Percentiles rank a stretch among this genome's conserved stretches.
phyloP scores from a whole-genome alignment of 2,888 invertebrate species.

The Mellilla xanthometata region DNA sequence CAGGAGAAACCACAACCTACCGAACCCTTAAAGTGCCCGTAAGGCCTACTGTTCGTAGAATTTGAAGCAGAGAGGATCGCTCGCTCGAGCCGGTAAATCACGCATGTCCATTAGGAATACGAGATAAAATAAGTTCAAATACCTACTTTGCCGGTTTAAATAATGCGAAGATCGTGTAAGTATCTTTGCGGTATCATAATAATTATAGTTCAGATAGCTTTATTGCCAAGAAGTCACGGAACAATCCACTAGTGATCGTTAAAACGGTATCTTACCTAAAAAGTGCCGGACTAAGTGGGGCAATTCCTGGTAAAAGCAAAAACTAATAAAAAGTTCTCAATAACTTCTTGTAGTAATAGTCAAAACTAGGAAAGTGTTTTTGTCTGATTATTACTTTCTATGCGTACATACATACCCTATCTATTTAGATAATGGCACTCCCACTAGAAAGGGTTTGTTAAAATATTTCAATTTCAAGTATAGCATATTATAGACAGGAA shows the following conservation, averaged over 20 bases:
- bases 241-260: constrained; percentile 11
- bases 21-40: too few species aligned
- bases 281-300: neutral
- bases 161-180: constrained; percentile 24
- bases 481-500: too few species aligned
- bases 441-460: too few species aligned
- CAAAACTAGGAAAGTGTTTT: too few species aligned
- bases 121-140: constrained; percentile 4
- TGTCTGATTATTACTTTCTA: too few species aligned
- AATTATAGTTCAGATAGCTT: constrained; percentile 39
- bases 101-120: constrained; percentile 3
- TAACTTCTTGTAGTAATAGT: neutral
- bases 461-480: too few species aligned
- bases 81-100: too few species aligned
- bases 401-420: too few species aligned
- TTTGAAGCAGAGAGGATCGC: too few species aligned
- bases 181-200: constrained; percentile 31
- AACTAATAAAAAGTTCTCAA: constrained; percentile 1
- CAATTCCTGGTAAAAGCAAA: constrained; percentile 10
- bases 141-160: constrained; percentile 1
- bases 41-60: too few species aligned
- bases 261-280: constrained; percentile 9
- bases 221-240: constrained; percentile 28
- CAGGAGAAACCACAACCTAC: too few species aligned
- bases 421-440: too few species aligned